Percentiles rank a stretch among this genome's conserved stretches.
Evolutionary conservation across 2,888 invertebrate genomes (phyloP).

Genomic region (Carcina quercana): DNA sequence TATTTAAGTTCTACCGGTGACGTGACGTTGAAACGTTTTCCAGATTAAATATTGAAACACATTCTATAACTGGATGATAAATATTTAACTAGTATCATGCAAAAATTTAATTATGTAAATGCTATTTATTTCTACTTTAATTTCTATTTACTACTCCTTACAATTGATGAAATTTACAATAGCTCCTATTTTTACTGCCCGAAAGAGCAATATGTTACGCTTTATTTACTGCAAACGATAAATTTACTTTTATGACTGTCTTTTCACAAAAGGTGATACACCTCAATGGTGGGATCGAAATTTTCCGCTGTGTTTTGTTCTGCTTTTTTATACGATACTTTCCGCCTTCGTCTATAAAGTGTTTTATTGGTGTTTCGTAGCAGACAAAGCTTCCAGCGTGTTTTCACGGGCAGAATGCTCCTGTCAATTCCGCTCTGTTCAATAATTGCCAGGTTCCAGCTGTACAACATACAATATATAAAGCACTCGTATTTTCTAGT

Average conservation of each 20-base stretch:
- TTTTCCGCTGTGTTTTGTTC: too few species aligned
- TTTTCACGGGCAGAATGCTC: background rate
- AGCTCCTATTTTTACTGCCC: constrained; percentile 48
- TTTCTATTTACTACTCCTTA: too few species aligned
- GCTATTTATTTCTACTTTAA: too few species aligned
- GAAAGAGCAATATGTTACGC: constrained; percentile 56
- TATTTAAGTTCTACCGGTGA: too few species aligned
- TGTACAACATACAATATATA: too few species aligned
- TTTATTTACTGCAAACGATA: constrained; percentile 62
- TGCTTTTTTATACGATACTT: constrained; percentile 36
- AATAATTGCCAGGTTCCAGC: background rate
- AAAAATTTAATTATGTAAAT: too few species aligned
- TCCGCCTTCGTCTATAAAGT: constrained; percentile 47
- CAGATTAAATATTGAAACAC: too few species aligned
- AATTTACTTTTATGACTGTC: constrained; percentile 64
- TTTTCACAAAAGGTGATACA: constrained; percentile 43
- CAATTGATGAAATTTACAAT: too few species aligned
- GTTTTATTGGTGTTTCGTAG: constrained; percentile 42
- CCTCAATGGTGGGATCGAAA: constrained; percentile 31
- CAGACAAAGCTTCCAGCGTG: background rate
- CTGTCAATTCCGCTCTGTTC: background rate
- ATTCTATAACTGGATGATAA: too few species aligned
- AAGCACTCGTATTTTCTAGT: too few species aligned
- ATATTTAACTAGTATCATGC: too few species aligned
- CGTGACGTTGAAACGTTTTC: too few species aligned